These are phyloP conservation scores for Chymomyza procnemis DNA, from an alignment of 2,888 invertebrate species.

Conservation along the genomic window DNA sequence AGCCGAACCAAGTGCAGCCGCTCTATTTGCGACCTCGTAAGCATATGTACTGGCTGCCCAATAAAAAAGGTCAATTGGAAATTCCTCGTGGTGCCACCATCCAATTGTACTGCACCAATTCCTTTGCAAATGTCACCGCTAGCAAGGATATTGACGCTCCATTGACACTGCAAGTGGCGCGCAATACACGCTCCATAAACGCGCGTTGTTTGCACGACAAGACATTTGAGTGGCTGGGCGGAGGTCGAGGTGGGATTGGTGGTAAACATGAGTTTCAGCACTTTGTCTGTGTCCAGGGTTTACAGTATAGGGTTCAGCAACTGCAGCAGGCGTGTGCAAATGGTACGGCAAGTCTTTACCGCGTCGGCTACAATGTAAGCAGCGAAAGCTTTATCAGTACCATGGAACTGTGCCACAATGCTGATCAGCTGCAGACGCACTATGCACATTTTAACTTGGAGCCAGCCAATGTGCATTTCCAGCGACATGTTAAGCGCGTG, in stretches of 20 bases:
- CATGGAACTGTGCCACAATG: constrained; percentile 78
- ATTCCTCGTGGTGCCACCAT: constrained; percentile 63
- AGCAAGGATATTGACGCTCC: neutral
- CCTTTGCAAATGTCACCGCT: constrained; percentile 39
- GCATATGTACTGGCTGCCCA: constrained; percentile 67
- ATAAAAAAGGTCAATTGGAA: constrained; percentile 59
- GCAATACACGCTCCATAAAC: constrained; percentile 34
- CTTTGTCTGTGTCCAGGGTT: constrained; percentile 54
- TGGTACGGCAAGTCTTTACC: constrained; percentile 53
- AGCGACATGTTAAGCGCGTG: constrained; percentile 76
- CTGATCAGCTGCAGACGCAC: constrained; percentile 68
- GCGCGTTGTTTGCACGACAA: constrained; percentile 59
- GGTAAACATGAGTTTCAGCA: constrained; percentile 54
- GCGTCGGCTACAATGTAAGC: constrained; percentile 76
- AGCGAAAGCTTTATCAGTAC: constrained; percentile 72
- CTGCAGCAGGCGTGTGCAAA: constrained; percentile 49
- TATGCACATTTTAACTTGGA: constrained; percentile 75
- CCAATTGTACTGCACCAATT: constrained; percentile 70
- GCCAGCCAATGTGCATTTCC: constrained; percentile 78
- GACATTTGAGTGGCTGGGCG: constrained; percentile 52
- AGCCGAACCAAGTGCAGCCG: constrained; percentile 82
- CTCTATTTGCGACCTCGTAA: constrained; percentile 80
- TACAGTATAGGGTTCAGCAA: constrained; percentile 55
- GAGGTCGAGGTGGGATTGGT: too few species aligned
- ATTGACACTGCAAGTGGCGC: neutral